phyloP scores from a whole-genome alignment of 2,888 invertebrate species.

The Lampropteryx suffumata region DNA sequence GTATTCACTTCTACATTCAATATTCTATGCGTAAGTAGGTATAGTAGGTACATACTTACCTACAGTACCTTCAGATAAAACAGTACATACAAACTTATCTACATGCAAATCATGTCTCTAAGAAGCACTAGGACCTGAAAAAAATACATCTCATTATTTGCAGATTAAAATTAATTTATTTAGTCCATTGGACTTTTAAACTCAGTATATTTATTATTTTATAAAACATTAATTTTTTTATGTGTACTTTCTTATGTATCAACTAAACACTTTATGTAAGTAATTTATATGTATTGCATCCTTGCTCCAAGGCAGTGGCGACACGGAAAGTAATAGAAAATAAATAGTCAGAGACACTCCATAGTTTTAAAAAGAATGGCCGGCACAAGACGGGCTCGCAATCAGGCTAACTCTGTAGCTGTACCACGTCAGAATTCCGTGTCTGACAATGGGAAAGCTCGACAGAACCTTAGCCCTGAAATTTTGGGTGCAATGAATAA shows the following conservation, averaged over 20 bases:
- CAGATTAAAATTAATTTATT: too few species aligned
- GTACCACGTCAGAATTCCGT: slow-evolving; percentile 72
- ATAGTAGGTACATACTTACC: too few species aligned
- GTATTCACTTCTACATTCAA: too few species aligned
- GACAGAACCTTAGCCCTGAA: slow-evolving; percentile 73
- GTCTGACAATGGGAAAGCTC: slow-evolving; percentile 69
- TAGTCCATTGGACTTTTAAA: too few species aligned
- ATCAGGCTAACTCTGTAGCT: slow-evolving; percentile 66
- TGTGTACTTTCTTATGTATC: too few species aligned
- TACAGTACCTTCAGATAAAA: too few species aligned
- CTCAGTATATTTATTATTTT: not conserved
- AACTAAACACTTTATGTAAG: not conserved
- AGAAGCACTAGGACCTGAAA: too few species aligned
- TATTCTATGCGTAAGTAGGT: too few species aligned
- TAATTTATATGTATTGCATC: slow-evolving; percentile 48
- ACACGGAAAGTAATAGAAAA: slow-evolving; percentile 35
- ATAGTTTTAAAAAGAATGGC: slow-evolving; percentile 55
- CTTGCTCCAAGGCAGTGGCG: slow-evolving; percentile 40
- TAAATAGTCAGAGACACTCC: slow-evolving; percentile 31
- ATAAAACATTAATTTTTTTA: slow-evolving; percentile 1
- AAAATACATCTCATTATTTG: too few species aligned
- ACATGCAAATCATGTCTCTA: too few species aligned
- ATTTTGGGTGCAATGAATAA: slow-evolving; percentile 85
- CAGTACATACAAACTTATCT: too few species aligned
- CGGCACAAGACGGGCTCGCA: slow-evolving; percentile 71